Conservation (phyloP, 2,888 invertebrate species). For the Harpagoxenus sublaevis region DNA sequence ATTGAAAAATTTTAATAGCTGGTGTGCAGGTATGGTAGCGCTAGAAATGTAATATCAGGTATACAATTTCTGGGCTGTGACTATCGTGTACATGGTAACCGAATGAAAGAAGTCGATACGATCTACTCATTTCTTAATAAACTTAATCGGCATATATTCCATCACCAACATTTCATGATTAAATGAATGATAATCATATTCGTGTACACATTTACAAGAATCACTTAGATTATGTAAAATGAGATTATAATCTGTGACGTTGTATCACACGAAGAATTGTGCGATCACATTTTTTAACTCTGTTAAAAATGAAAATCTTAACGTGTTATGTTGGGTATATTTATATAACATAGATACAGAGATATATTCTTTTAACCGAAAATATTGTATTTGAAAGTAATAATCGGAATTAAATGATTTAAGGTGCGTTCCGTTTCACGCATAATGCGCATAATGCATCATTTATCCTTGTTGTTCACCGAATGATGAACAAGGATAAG, state of each 20-base stretch:
- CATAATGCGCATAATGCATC: too few species aligned
- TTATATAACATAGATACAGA: background rate
- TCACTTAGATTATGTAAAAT: conserved; percentile 9
- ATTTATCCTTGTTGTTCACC: too few species aligned
- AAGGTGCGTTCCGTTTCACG: too few species aligned
- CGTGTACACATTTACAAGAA: conserved; percentile 13
- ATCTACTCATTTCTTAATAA: conserved; percentile 27
- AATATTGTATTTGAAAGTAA: conserved; percentile 20
- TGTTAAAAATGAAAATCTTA: background rate
- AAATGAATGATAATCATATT: conserved; percentile 40
- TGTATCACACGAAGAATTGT: background rate
- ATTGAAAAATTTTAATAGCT: background rate
- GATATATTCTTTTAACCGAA: conserved; percentile 10
- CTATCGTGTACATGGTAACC: conserved; percentile 14
- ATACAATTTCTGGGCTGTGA: conserved; percentile 43
- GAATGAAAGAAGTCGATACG: background rate
- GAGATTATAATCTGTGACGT: background rate
- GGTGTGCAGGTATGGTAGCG: background rate
- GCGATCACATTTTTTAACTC: conserved; percentile 3
- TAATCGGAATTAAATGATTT: background rate
- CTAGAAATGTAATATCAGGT: conserved; percentile 41
- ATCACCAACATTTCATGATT: conserved; percentile 3
- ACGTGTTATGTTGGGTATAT: background rate
- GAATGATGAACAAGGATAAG: too few species aligned
- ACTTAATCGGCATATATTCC: conserved; percentile 11